Conservation (phyloP, 2,888 invertebrate genomes). For the Ochropleura plecta region DNA sequence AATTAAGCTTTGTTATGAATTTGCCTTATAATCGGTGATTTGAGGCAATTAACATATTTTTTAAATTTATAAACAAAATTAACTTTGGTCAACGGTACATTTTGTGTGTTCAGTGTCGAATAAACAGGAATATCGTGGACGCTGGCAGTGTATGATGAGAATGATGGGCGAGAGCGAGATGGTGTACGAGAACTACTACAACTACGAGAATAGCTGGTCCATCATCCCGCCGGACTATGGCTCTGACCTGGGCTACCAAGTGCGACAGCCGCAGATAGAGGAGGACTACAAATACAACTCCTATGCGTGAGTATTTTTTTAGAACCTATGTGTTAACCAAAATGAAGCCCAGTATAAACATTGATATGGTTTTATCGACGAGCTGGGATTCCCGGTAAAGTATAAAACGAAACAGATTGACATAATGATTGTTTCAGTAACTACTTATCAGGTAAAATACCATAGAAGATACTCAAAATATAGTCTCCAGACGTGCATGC, state of each 20-base stretch:
- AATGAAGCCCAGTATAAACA: not conserved
- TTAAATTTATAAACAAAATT: constrained; percentile 55
- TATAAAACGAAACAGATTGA: constrained; percentile 31
- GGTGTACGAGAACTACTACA: constrained; percentile 90
- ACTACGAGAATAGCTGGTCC: constrained; percentile 93
- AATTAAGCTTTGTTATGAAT: constrained; percentile 66
- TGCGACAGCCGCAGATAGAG: constrained; percentile 86
- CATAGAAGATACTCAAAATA: constrained; percentile 21
- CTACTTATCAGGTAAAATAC: constrained; percentile 26
- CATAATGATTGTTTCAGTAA: constrained; percentile 26
- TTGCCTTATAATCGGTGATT: constrained; percentile 73
- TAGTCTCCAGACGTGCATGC: constrained; percentile 42
- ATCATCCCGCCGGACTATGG: constrained; percentile 93
- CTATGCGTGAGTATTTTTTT: constrained; percentile 89
- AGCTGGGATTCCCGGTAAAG: constrained; percentile 19
- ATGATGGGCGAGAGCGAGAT: constrained; percentile 90
- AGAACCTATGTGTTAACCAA: not conserved
- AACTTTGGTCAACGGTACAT: constrained; percentile 38
- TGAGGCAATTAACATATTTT: constrained; percentile 65
- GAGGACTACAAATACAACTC: constrained; percentile 93
- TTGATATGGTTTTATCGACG: constrained; percentile 2
- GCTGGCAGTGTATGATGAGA: constrained; percentile 83
- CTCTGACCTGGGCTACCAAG: constrained; percentile 85
- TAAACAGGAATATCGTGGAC: constrained; percentile 41
- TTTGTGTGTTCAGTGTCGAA: constrained; percentile 59